Base-by-base conservation (phyloP, 2,113 vertebrate genomes). In the Rhombomys opimus region DNA sequence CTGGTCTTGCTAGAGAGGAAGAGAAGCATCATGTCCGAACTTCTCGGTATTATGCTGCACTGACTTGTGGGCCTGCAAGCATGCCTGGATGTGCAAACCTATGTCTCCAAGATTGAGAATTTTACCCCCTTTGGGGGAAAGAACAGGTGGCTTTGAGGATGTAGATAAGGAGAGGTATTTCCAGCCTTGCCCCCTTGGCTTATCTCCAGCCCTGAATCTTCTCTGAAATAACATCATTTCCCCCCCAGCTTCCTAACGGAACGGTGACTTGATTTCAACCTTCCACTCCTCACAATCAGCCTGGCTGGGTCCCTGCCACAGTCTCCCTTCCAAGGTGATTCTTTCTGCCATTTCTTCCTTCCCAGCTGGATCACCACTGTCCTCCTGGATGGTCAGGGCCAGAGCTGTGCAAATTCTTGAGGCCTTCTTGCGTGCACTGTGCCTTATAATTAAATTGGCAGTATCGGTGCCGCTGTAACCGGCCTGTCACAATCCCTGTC, bases 191-290 rank as follows among this genome's bases (percentile, higher is more conserved):
- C 10, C 25, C 52, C 77, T 57, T 41, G 27, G 22, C 14, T 75
- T 63, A 61, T 87, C 59, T 90, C 32, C 18, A 73, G 27, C n/a
- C 72, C 87, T 67, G 4, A 86, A 15, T 57, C 41, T 85, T 86
- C 82, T 96, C 65, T 68, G 41, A 27, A 86, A 59, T 46, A 82
- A 59, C 5, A 2, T 65, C 67, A 77, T 78, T 27, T 61, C 38
- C 87, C 85, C 85, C 96, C 87, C 52, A 88, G 81, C 23, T 70
- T 92, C n/a, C 67, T 30, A 46, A 54, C 50, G 46, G 46, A 54
- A 59, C 61, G 35, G 32, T 89, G 41, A 57, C 1, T 89, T 93
- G 25, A 50, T 25, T 93, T 93, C 17, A 3, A 80, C 41, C 23
- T n/a, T 46, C 15, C 54, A 7, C n/a, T 13, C 41, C 72, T 95